Evolutionary conservation across 2,113 vertebrate genomes (phyloP), one percentile per base, ranked within the genome.

Genomic region (Mixornis gularis): DNA sequence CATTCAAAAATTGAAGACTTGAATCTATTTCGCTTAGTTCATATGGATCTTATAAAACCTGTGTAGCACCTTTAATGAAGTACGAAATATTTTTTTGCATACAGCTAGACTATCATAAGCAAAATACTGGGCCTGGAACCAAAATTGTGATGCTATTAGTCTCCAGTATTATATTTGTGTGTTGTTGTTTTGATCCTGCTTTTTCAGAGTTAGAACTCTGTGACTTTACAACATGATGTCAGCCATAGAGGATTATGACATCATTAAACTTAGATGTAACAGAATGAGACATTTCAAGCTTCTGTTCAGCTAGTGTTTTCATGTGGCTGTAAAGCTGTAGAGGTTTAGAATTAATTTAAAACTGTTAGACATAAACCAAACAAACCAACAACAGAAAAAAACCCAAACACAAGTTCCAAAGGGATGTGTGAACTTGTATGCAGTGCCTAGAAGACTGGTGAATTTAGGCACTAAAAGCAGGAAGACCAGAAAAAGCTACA

Each of bases 11-110:
- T 25, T 16, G 22, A 79, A 81, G 38, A 58, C 48, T 64, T 68
- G 5, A 24, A 25, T 70, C 15, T 36, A 7, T 79, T 66, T 41
- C 11, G 63, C 80, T 43, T 73, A 71, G 38, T 71, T 95, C 48
- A 80, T 53, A 49, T 58, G 64, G 20, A 13, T n/a, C 24, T 94
- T 94, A 86, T 74, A 78, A 94, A 85, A 91, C 6, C 26, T 5
- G 6, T 87, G 38, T 79, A 32, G 36, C 34, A 5, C 24, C 34
- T 77, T 76, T 46, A 63, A 22, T 68, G 74, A 93, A 43, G 30
- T 73, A 90, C 85, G 82, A 86, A 93, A 48, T 95, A 59, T 89
- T 85, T 89, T 79, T 48, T 78, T 85, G 24, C 8, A 20, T 66
- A 14, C 51, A 55, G 38, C 72, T 79, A 84, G 74, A 85, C 46